Base-by-base conservation (phyloP, 2,888 invertebrate genomes). In the Drosophila atroscutellata region DNA sequence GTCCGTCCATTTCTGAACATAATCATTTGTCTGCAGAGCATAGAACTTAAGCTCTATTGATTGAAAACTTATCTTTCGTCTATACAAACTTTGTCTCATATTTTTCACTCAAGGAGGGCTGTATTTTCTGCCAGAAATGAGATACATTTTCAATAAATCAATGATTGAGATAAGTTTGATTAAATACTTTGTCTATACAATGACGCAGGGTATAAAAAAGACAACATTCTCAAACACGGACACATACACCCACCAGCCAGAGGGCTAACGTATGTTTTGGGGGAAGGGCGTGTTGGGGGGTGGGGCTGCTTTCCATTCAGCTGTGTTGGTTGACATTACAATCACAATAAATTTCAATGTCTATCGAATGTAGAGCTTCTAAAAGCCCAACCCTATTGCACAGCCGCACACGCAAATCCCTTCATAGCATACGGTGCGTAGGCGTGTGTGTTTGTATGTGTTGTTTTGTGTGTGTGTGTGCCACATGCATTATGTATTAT, bases 291-390 rank as follows among this genome's bases (percentile, higher is more conserved):
- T 15, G n/a, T 9, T 32, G 58, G 50, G 49, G 63, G 59, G 37
- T 47, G 58, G 64, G 64, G 24, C 74, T 77, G 74, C 80, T 87
- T 77, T 85, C 71, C 55, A 61, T 75, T 75, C 64, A 76, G 80
- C 77, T 72, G 70, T 60, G 64, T 63, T 77, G 59, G 56, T 70
- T 77, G 68, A 73, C 80, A 85, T 84, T 78, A 88, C 80, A 87
- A 79, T 83, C 74, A 76, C 83, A 87, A 86, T 86, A 86, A 82
- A 86, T 89, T 86, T 87, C 77, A 85, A 87, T 86, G 88, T 77
- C 85, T 86, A 82, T 84, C 73, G 82, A 80, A 67, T 78, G 84
- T 80, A 42, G 75, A 83, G 80, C 62, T 59, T 47, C 66, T 66
- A 65, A 82, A 78, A 66, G 64, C 56, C 65, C 60, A 47, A 61